These are phyloP conservation scores for Autographa gamma DNA, from an alignment of 2,888 invertebrate genomes.

Conservation along the genomic window DNA sequence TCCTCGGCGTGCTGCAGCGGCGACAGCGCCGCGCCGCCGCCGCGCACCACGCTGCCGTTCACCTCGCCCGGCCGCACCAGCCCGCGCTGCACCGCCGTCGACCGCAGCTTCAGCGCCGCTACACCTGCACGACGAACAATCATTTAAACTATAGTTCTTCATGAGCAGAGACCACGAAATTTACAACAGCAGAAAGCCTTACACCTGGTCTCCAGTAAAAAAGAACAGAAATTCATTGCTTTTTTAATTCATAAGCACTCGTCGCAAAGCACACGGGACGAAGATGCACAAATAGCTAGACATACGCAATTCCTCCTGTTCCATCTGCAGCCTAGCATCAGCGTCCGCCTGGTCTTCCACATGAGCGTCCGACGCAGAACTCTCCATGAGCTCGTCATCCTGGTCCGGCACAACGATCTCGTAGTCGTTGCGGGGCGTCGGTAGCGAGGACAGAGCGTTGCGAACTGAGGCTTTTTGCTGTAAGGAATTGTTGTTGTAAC, in stretches of 20 bases:
- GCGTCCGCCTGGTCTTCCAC: conserved; percentile 96
- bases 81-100: conserved; percentile 95
- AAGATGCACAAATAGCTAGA: too few species aligned
- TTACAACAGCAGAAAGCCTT: too few species aligned
- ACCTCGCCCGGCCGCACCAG: conserved; percentile 96
- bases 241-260: too few species aligned
- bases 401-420: conserved; percentile 99
- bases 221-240: too few species aligned
- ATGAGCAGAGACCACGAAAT: too few species aligned
- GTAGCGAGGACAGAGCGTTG: conserved; percentile 94
- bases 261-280: too few species aligned
- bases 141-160: too few species aligned
- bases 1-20: conserved; percentile 98
- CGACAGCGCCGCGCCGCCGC: conserved; percentile 92
- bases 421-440: conserved; percentile 98
- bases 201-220: too few species aligned
- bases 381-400: conserved; percentile 83
- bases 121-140: conserved; percentile 57
- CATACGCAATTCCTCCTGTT: conserved; percentile 91
- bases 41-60: conserved; percentile 94
- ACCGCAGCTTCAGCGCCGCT: conserved; percentile 90
- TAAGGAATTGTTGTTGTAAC: neutral
- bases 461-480: conserved; percentile 92
- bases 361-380: conserved; percentile 57
- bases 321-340: conserved; percentile 92